These are phyloP conservation scores for Pterocles burchelli DNA, from an alignment of 2,113 vertebrate species.

Conservation along the genomic window DNA sequence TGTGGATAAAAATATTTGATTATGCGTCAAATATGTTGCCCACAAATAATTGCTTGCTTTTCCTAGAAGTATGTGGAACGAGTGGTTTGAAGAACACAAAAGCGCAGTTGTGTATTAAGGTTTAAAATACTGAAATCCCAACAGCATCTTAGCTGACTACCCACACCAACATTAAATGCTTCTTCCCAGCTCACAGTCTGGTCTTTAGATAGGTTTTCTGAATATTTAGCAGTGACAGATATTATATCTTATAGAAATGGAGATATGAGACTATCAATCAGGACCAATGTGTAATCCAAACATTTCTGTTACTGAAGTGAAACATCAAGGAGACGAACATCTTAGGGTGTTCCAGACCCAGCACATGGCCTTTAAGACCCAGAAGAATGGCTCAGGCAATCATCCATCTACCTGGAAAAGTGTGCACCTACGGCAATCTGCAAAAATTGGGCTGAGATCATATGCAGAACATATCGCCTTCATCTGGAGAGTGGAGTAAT, in stretches of 20 bases:
- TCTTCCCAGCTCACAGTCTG: background rate
- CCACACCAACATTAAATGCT: background rate
- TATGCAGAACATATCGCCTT: background rate
- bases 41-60: background rate
- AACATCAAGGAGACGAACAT: background rate
- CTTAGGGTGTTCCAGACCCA: background rate
- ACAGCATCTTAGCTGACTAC: background rate
- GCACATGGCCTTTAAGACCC: background rate
- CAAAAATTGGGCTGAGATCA: background rate
- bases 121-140: background rate
- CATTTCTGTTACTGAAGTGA: background rate
- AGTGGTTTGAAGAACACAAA: background rate
- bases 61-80: background rate
- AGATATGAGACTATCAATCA: background rate
- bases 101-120: fast-evolving
- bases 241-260: background rate
- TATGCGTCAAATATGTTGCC: background rate
- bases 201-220: background rate
- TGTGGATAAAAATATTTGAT: background rate
- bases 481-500: background rate
- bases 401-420: background rate
- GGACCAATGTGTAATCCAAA: background rate
- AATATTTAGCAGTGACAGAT: background rate
- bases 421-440: fast-evolving
- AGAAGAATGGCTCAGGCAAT: background rate